phyloP scores from a whole-genome alignment of 2,888 invertebrate species.

The Kryphioiulus occultus region DNA sequence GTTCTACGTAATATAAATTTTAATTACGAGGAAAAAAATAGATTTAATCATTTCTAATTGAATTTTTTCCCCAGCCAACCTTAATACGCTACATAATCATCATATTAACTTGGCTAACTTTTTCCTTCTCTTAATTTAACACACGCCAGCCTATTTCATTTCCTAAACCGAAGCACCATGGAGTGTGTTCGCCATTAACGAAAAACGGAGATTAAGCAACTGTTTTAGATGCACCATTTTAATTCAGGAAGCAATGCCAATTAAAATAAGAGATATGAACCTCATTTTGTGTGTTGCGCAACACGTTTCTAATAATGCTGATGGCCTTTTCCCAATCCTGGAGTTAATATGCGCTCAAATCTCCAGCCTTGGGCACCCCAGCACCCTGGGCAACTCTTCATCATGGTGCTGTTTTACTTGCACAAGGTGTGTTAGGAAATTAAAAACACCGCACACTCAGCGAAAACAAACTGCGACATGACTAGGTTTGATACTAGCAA shows the following conservation, averaged over 20 bases:
- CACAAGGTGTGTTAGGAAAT: no score
- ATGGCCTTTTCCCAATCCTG: neutral
- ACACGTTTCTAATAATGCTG: slow-evolving; percentile 5
- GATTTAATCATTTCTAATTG: neutral
- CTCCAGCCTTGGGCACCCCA: slow-evolving; percentile 5
- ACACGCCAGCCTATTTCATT: neutral
- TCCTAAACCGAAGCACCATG: slow-evolving; percentile 5
- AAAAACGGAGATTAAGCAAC: slow-evolving; percentile 5
- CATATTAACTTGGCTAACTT: neutral
- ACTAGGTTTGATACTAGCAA: no score
- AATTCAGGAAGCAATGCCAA: neutral
- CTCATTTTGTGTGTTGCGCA: neutral
- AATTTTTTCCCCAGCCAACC: neutral
- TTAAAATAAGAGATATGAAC: neutral
- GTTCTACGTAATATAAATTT: slow-evolving; percentile 5
- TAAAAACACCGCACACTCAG: no score
- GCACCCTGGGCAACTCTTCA: neutral
- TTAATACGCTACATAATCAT: neutral
- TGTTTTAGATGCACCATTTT: slow-evolving; percentile 5
- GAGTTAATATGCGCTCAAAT: neutral
- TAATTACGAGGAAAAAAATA: neutral
- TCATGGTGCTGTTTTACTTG: neutral
- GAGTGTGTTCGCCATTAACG: neutral
- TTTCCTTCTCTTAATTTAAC: neutral
- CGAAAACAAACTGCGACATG: no score